Evolutionary conservation across 2,113 vertebrate genomes (phyloP), one percentile per base, ranked within the genome.

Genomic region (Nanger granti): DNA sequence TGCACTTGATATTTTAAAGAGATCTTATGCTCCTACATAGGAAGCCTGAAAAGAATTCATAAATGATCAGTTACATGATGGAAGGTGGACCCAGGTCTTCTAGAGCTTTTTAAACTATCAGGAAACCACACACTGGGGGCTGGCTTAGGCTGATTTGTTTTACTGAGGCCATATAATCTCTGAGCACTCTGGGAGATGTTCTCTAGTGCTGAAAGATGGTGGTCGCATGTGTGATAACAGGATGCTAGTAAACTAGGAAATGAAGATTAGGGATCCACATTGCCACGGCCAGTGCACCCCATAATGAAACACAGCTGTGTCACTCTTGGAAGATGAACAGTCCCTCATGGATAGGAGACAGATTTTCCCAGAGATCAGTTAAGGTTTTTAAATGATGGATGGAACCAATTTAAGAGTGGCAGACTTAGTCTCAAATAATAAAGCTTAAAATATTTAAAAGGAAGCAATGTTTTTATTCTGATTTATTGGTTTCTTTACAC

Each of bases 331-430:
- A 82, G 41, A 64, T 86, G n/a, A 82, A 57, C 14, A 28, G 52
- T 59, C 62, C 10, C 29, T 93, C 29, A 66, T 5, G 3, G 89
- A 85, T 44, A 41, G 37, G 31, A 94, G 60, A 95, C 12, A 87
- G 57, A 29, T 62, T 90, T 96, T 91, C n/a, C 24, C 73, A n/a
- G 60, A 88, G 82, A 91, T 94, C 69, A 20, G 37, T 60, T 64
- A 95, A 80, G 66, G 55, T 31, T 92, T 17, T 60, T 66, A 87
- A 92, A 79, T 86, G 93, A 98, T 88, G 55, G 82, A 95, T 94
- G 84, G 90, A 93, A 87, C 6, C 52, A 86, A 90, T 95, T 93
- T 86, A 55, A 96, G 6, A 31, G n/a, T 85, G 79, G 79, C 47
- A 62, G 41, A 5, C 7, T 87, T 94, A 37, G n/a, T 85, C 91